Base-by-base conservation (phyloP, 2,888 invertebrate species). In the Phyllotreta striolata region DNA sequence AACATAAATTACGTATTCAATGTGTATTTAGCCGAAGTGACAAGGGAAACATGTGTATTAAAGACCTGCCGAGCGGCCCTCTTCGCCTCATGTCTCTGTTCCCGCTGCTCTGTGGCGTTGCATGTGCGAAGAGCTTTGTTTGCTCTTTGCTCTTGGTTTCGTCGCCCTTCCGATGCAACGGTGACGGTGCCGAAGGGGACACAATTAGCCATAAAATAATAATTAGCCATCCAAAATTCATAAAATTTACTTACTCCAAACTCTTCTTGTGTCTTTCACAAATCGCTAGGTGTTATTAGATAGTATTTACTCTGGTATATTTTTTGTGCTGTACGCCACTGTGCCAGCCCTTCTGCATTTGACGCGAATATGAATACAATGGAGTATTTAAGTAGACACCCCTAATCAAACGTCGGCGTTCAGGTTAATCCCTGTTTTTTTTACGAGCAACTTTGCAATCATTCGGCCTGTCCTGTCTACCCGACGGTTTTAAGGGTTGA, bases 21-120 rank as follows among this genome's bases (percentile, higher is more conserved):
- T 81, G 85, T 83, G 85, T 85, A 85, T 85, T 85, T 74, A 75
- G 73, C 74, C 24, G 72, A 74, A 74, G 73, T 74, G 74, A 74
- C 73, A 74, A 74, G 72, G 70, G 74, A 73, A 74, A 75, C 73
- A 72, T 73, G 74, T 74, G 73, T 73, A 74, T 74, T 74, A 74
- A 75, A 74, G 73, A 75, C 72, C 69, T 73, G 71, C 66, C 68
- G 55, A 37, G 54, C 52, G 41, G 64, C 66, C 65, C 66, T 67
- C 66, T 67, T 69, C 66, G 51, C 52, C 24, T 24, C 24, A 24
- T 13, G 13, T 8, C 13, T 38, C 13, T 38, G 35, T 9, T 14
- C 49, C 24, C 4, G 24, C 2, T 4, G 35, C 35, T 6, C 35
- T 35, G 35, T 35, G 49, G 52, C 6, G 63, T 66, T 70, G 24